Evolutionary conservation across 2,797 vertebrate species (phyloP).

Genomic region (Tiaroga cobitis): DNA sequence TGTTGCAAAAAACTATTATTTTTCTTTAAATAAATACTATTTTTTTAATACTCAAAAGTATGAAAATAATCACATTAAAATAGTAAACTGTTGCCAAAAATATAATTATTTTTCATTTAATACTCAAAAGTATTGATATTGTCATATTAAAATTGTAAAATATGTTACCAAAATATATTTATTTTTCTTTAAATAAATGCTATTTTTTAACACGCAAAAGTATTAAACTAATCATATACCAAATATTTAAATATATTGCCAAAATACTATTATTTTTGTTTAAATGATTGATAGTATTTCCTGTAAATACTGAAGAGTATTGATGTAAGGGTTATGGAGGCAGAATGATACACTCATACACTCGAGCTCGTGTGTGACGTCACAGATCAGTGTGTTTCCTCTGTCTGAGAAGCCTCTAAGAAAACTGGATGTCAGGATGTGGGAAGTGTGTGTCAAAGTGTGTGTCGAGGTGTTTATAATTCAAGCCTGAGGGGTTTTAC

Average conservation of each 20-base stretch:
- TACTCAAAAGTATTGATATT: neutral
- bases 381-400: neutral
- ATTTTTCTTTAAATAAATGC: neutral
- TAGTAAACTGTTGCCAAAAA: neutral
- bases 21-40: neutral
- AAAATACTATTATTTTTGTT: neutral
- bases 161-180: neutral
- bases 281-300: neutral
- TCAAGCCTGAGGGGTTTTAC: neutral
- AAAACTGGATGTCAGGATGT: neutral
- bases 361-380: neutral
- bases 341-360: too few species aligned
- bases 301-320: neutral
- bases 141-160: neutral
- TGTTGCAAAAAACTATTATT: neutral
- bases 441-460: neutral
- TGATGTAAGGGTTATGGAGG: neutral
- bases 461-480: too few species aligned
- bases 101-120: neutral
- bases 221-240: neutral
- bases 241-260: neutral
- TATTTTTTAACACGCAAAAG: rapidly evolving
- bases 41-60: neutral
- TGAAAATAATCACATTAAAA: neutral
- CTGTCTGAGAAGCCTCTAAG: neutral